These are phyloP conservation scores for Branchinecta sandiegonensis DNA, from an alignment of 2,888 invertebrate genomes.

Conservation along the genomic window DNA sequence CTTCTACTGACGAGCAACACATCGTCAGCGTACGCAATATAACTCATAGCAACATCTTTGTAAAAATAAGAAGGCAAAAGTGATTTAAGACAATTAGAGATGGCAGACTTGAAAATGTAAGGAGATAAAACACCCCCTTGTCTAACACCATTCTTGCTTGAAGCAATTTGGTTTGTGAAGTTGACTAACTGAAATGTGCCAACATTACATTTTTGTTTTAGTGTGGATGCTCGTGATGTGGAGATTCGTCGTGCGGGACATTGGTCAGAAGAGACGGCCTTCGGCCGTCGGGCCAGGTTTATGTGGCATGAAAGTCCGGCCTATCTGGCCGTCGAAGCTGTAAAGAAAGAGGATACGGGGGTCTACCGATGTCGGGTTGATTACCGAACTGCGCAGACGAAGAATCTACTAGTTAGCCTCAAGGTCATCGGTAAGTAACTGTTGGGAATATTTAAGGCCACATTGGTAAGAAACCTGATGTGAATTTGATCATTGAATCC, in stretches of 20 bases:
- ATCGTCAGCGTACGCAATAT: no score
- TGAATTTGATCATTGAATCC: no score
- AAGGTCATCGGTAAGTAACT: conserved; percentile 13
- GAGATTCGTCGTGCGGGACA: conserved; percentile 17
- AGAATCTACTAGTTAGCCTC: conserved; percentile 14
- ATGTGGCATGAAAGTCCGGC: neutral
- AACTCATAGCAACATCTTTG: no score
- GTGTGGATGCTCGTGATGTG: conserved; percentile 20
- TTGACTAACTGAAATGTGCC: no score
- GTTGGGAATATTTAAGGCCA: neutral
- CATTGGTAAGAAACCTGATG: no score
- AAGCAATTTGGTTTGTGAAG: no score
- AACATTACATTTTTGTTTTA: neutral
- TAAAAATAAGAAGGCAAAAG: no score
- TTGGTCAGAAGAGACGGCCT: conserved; percentile 19
- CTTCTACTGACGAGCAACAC: no score
- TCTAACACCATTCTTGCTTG: no score
- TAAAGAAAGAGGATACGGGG: conserved; percentile 2
- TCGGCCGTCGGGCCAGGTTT: conserved; percentile 19
- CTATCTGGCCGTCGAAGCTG: conserved; percentile 16
- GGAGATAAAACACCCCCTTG: no score
- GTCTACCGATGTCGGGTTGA: conserved; percentile 19
- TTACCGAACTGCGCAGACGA: conserved; percentile 17
- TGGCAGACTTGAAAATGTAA: no score
- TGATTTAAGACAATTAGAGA: no score